Evolutionary conservation across 2,113 vertebrate species (phyloP).

Genomic region (Uropsilus gracilis): DNA sequence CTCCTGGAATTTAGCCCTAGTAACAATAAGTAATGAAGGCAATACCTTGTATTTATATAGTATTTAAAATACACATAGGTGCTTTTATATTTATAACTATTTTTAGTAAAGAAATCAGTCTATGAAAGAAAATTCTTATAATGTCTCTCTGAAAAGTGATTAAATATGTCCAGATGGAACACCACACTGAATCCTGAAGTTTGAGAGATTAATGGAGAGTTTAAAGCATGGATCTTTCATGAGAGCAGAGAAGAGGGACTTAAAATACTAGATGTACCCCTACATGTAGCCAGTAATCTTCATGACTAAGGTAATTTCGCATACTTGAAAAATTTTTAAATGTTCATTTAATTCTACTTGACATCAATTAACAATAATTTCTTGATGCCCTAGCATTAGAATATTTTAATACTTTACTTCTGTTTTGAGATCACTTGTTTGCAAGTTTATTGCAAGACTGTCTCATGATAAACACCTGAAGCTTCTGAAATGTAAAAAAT

Average conservation of each 20-base stretch:
- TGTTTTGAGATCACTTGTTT: background rate
- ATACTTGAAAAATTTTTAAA: background rate
- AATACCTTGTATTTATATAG: background rate
- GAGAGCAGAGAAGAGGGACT: background rate
- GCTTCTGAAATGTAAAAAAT: conserved; percentile 26
- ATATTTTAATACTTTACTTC: background rate
- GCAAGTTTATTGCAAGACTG: background rate
- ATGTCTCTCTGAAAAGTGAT: background rate
- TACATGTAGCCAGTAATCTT: background rate
- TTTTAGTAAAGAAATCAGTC: background rate
- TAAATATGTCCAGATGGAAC: background rate
- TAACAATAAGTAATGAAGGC: background rate
- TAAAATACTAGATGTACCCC: background rate
- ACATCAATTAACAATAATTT: background rate
- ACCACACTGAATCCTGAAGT: background rate
- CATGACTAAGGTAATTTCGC: background rate
- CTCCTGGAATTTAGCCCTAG: background rate
- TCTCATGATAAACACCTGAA: background rate
- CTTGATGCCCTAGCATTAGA: background rate
- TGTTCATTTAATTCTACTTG: background rate
- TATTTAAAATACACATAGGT: background rate
- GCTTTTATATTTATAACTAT: background rate
- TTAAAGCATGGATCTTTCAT: background rate
- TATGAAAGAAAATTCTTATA: background rate
- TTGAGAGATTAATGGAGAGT: background rate